Evolutionary conservation across 2,113 vertebrate genomes (phyloP), one percentile per base, ranked within the genome.

Genomic region (Noctilio leporinus): DNA sequence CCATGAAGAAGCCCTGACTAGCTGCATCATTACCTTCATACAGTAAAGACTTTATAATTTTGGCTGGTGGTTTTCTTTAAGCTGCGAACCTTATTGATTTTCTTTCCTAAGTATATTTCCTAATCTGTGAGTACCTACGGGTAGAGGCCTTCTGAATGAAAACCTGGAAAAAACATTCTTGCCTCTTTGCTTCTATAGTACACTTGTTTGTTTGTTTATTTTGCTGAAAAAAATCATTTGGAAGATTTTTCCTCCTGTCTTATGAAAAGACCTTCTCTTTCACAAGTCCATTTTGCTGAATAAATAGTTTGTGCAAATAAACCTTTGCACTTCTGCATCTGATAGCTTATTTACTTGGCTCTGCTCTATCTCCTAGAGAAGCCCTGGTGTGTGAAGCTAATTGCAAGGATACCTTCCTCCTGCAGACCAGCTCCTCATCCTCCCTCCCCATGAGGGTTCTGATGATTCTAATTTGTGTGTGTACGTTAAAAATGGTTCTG

Each of bases 401-500:
- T 78, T 65, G 83, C 35, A 78, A 87, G 22, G 53, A 75, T 72
- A 28, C 10, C 45, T 83, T 89, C 83, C n/a, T 17, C 40, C 45
- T 86, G 83, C 40, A 91, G 83, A 80, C 85, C 89, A 69, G 24
- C 20, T 43, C 55, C 89, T 30, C 16, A 22, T 53, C 35, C 51
- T 69, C 77, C 20, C 78, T 55, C 43, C 33, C 80, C 73, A 75
- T 0, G 11, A 70, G 43, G 47, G 24, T 84, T 87, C 73, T 95
- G 83, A 89, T 78, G 38, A 76, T 49, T 80, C 75, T 86, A 77
- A 89, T 96, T 82, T 53, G 62, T 69, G 70, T 94, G 86, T 94
- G 14, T 95, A 77, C 59, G 72, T 96, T 86, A 94, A 96, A 95
- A 89, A 86, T 9, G 12, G 28, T 75, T 91, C 87, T 90, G 85